A percentile compares a stretch with the other conserved stretches of the same genome.
These are phyloP conservation scores for Megaptera novaeangliae DNA, from an alignment of 2,113 vertebrate genomes.

Conservation along the genomic window DNA sequence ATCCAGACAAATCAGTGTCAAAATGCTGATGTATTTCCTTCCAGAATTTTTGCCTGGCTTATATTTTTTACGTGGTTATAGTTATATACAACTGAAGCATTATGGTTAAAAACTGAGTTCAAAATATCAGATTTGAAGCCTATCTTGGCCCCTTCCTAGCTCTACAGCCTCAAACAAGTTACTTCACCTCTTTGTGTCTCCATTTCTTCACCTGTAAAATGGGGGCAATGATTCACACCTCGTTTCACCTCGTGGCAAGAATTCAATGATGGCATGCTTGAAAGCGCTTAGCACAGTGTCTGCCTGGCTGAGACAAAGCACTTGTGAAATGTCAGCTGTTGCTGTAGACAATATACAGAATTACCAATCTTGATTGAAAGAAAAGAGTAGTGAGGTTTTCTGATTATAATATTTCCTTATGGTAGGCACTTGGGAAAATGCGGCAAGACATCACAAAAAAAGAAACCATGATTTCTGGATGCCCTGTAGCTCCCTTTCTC, in stretches of 20 bases:
- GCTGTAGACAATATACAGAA: neutral
- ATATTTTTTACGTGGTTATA: neutral
- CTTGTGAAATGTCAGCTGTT: neutral
- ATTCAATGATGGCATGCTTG: neutral
- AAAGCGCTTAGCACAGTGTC: neutral
- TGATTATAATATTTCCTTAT: neutral
- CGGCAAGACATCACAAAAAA: neutral
- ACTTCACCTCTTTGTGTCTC: neutral
- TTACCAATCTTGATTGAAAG: neutral
- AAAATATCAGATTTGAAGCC: neutral
- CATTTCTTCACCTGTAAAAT: slow-evolving; percentile 30
- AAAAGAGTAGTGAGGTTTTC: slow-evolving; percentile 25
- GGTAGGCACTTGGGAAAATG: neutral
- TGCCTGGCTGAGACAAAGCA: neutral
- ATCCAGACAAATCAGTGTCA: neutral
- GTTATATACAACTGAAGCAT: neutral
- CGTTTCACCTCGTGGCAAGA: neutral
- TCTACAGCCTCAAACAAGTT: neutral
- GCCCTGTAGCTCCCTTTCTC: neutral
- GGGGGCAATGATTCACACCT: neutral
- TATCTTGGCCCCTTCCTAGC: neutral
- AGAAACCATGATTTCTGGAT: neutral
- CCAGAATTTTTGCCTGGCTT: neutral
- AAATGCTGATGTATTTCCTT: neutral
- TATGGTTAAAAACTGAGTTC: neutral